Base-by-base conservation (phyloP, 2,797 vertebrate species). In the Lateolabrax maculatus region DNA sequence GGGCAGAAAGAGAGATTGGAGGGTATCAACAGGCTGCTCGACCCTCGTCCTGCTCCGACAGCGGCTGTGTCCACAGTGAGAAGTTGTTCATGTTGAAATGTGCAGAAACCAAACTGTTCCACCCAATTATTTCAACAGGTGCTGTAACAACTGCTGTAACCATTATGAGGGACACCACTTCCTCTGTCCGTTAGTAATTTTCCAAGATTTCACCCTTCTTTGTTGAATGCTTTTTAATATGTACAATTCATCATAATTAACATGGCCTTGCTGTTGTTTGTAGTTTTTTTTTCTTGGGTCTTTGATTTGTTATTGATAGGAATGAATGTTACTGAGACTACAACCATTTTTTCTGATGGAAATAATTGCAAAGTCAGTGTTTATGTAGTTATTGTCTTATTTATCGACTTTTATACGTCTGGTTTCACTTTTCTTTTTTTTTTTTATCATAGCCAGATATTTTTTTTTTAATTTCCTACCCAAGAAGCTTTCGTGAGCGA, bases 41-140 rank as follows among this genome's bases (percentile, higher is more conserved):
- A 7, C 7, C 5, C 19, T 41, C 0, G 0, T n/a, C 6, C 51
- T 64, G 19, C 46, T 82, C 27, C 55, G 58, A 48, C 41, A 15
- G 15, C 0, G 3, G 23, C 60, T 36, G 37, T n/a, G 44, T 15
- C 19, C 48, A 34, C 43, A 55, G 31, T 0, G 56, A 74, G 57
- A 71, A 36, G 66, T 51, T 64, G 44, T 18, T 51, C 10, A 60
- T 90, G 87, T 76, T 21, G 90, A 83, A 85, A 91, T 18, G 27
- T 0, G 5, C 27, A 41, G 29, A 43, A 71, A 66, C 6, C 13
- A 37, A 66, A 63, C 15, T 23, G 52, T 36, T 68, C 55, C 73
- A 15, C 43, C 49, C n/a, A 16, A 19, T 6, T 19, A 58, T 83
- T 79, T 75, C 53, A 74, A 71, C 75, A 82, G 46, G 0, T n/a